Conservation (phyloP, 2,888 invertebrate species). For the Caenorhabditis angaria region DNA sequence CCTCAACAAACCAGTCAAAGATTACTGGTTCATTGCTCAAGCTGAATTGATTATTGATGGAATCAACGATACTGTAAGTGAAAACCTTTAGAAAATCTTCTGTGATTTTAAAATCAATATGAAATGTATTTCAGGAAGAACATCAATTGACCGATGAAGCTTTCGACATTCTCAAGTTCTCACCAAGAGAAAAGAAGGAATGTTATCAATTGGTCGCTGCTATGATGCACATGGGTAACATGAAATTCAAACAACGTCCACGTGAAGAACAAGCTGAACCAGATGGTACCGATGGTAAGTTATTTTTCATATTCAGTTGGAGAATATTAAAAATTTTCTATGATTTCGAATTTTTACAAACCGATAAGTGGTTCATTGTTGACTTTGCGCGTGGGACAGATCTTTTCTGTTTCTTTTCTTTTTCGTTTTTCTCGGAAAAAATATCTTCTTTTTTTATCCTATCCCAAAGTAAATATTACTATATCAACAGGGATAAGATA, state of each 20-base stretch:
- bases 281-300: constrained; percentile 65
- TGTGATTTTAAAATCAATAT: constrained; percentile 21
- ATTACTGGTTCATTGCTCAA: constrained; percentile 92
- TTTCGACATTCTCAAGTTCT: constrained; percentile 98
- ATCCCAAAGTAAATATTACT: background rate
- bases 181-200: constrained; percentile 91
- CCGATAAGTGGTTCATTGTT: background rate
- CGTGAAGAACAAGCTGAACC: constrained; percentile 97
- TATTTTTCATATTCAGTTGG: too few relatives aligned
- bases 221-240: constrained; percentile 99
- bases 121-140: constrained; percentile 42
- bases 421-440: background rate
- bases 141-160: constrained; percentile 78
- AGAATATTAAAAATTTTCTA: too few relatives aligned
- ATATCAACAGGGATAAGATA: constrained; percentile 6
- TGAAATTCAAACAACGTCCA: constrained; percentile 99
- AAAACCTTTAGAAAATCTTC: constrained; percentile 70
- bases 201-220: constrained; percentile 96
- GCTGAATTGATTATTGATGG: constrained; percentile 91
- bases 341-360: constrained; percentile 11
- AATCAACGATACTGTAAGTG: constrained; percentile 94
- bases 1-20: constrained; percentile 87
- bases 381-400: background rate
- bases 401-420: background rate
- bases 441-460: background rate